Evolutionary conservation across 1,140 invertebrate genomes (phyloP), one percentile per base, ranked within the genome.

Genomic region (Musca vetustissima): DNA sequence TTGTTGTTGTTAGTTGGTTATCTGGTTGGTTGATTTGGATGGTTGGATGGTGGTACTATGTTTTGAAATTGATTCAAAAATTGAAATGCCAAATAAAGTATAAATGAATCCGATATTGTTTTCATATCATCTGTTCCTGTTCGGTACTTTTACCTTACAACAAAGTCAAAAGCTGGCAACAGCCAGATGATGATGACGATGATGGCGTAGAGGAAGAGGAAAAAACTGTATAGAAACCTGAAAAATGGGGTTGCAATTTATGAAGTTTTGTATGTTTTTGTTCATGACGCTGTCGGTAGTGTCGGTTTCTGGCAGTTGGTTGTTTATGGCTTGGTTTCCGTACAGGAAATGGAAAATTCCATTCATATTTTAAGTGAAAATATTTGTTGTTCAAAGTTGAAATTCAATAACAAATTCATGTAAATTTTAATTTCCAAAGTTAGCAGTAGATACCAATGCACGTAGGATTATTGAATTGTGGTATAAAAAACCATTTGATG

Each of bases 271-370:
- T 52, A 13, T 43, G 36, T 43, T 43, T 43, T 43, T 6, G 36
- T 43, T 43, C 36, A 43, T 43, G 36, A 43, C 36, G 36, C 36
- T 43, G 36, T 43, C 36, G 36, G 36, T 43, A 43, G 36, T 61
- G 28, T 9, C 36, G 53, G 17, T 61, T 17, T 19, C 4, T 61
- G 32, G 57, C 36, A 61, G 28, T 61, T 43, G 57, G 28, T 61
- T 43, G 57, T 61, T 61, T 61, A 61, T 61, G 32, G 57, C 57
- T 21, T 61, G 57, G 57, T 43, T 61, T 61, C 57, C 57, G 57
- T 61, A 61, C 57, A 61, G 57, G 57, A 61, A 61, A 61, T 61
- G 57, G 57, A 61, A 61, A 61, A 61, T 61, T 61, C 57, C 57
- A 61, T 61, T 61, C 28, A 61, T 61, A 61, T 61, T 61, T 61